A percentile compares a stretch with the other conserved stretches of the same genome.
These are phyloP conservation scores for Poecilia gillii DNA, from an alignment of 2,797 vertebrate species.

Conservation along the genomic window DNA sequence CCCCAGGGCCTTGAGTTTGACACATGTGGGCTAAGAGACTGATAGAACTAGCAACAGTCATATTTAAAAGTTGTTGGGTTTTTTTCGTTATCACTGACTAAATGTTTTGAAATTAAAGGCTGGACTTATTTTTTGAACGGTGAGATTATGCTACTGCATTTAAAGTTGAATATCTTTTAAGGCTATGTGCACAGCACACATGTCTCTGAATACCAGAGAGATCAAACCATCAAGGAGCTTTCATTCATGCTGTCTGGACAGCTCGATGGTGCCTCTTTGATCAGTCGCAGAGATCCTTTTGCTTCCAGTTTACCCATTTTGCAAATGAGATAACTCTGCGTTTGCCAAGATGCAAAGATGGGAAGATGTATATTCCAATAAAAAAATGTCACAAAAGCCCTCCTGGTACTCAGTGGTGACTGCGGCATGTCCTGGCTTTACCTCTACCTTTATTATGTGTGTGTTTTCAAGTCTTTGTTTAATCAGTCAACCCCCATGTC, in stretches of 20 bases:
- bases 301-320: conserved; percentile 1
- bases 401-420: not conserved
- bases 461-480: not conserved
- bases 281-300: not conserved
- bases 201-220: not conserved
- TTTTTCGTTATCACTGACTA: not conserved
- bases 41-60: too few species aligned
- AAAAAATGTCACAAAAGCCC: not conserved
- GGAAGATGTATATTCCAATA: not conserved
- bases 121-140: not conserved
- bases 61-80: not conserved
- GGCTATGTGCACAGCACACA: not conserved
- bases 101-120: not conserved
- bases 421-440: not conserved
- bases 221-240: not conserved
- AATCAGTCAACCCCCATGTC: not conserved
- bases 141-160: not conserved
- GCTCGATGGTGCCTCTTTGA: not conserved
- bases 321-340: not conserved
- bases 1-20: too few species aligned
- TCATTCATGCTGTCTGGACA: not conserved
- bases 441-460: not conserved
- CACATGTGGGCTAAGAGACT: too few species aligned
- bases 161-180: not conserved
- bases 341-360: not conserved